Conservation (phyloP, 1,140 invertebrate species). For the Cotesia vestalis region DNA sequence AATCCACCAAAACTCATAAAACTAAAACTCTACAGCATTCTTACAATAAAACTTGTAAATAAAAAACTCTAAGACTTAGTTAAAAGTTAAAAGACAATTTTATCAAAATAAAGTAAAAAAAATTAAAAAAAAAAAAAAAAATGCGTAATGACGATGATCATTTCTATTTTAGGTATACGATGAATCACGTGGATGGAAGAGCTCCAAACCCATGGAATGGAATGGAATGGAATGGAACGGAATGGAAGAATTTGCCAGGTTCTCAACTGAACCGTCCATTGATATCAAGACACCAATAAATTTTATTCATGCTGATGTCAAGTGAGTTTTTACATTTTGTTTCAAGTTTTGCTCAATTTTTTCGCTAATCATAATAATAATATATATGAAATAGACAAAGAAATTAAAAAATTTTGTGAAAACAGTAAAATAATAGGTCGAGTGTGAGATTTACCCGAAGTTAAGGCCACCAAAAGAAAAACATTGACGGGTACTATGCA, state of each 20-base stretch:
- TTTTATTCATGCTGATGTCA: not conserved
- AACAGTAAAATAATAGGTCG: no score
- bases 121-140: not conserved
- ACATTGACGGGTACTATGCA: slow-evolving; percentile 23
- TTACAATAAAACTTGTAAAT: no score
- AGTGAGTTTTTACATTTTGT: slow-evolving; percentile 25
- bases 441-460: not conserved
- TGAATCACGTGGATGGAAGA: slow-evolving; percentile 52
- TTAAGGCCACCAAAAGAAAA: slow-evolving; percentile 4
- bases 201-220: not conserved
- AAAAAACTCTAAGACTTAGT: no score
- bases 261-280: no score
- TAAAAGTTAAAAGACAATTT: no score
- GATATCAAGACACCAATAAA: no score
- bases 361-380: no score
- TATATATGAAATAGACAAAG: no score
- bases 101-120: no score
- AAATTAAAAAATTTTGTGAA: no score
- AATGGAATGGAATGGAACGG: not conserved
- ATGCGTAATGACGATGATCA: slow-evolving; percentile 45
- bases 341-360: not conserved
- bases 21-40: no score
- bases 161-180: slow-evolving; percentile 59
- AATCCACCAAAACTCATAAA: no score
- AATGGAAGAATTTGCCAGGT: not conserved